These are phyloP conservation scores for Coecobrya sp. DNA, from an alignment of 2,888 invertebrate genomes.

Conservation along the genomic window DNA sequence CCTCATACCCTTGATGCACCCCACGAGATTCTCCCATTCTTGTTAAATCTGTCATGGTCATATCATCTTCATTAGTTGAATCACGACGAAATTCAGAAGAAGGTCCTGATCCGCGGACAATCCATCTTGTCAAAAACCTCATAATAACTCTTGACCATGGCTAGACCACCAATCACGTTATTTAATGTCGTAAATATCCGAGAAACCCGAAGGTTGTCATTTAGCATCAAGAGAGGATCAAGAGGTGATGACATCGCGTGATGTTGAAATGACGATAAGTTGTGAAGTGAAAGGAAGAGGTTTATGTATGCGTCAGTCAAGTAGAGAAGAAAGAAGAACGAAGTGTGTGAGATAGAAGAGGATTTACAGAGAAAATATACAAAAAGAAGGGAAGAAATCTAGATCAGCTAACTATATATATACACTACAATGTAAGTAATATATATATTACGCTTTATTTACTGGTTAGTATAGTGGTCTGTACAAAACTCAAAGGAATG, in stretches of 20 bases:
- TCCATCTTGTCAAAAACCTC: slow-evolving; percentile 72
- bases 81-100: slow-evolving; percentile 48
- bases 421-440: slow-evolving; percentile 26
- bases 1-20: neutral
- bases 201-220: neutral
- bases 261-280: neutral
- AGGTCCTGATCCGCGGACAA: slow-evolving; percentile 68
- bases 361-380: slow-evolving; percentile 59
- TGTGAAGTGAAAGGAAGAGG: neutral
- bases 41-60: slow-evolving; percentile 77
- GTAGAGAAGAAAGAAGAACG: slow-evolving; percentile 49
- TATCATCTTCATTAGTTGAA: slow-evolving; percentile 75
- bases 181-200: neutral
- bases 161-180: neutral
- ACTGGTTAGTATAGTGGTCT: neutral
- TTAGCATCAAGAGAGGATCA: neutral
- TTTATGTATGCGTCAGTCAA: neutral
- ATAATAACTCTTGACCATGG: slow-evolving; percentile 58
- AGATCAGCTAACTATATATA: slow-evolving; percentile 65
- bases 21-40: slow-evolving; percentile 61
- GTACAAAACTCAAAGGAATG: neutral
- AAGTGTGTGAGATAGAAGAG: slow-evolving; percentile 52
- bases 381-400: slow-evolving; percentile 67
- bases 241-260: neutral
- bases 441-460: neutral